Percentiles rank a stretch among this genome's conserved stretches.
These are phyloP conservation scores for Cassiopea andromeda DNA, from an alignment of 30 jellyfish, hydroid and myxozoan genomes.

Conservation along the genomic window DNA sequence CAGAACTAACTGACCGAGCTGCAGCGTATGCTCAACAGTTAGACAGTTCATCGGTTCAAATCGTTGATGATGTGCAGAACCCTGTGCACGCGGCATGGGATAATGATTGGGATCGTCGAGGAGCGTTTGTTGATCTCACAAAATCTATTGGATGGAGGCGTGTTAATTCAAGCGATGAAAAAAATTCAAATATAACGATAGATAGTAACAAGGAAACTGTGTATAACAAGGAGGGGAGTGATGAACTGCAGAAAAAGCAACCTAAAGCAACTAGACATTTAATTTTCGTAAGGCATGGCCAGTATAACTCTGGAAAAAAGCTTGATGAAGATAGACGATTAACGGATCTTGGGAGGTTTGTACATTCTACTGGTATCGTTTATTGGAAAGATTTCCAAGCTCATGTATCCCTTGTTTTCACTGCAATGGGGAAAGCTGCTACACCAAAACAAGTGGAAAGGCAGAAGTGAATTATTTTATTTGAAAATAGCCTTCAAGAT, in stretches of 20 bases:
- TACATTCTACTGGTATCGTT: neutral
- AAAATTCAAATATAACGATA: neutral
- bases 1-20: conserved; percentile 55
- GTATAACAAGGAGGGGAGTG: neutral
- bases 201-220: neutral
- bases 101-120: conserved; percentile 82
- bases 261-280: conserved; percentile 92
- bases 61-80: conserved; percentile 23
- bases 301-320: conserved; percentile 59
- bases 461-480: too few relatives aligned
- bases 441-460: too few relatives aligned
- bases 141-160: conserved; percentile 5
- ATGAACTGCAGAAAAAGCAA: neutral
- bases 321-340: conserved; percentile 69
- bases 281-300: conserved; percentile 92
- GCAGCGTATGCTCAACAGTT: conserved; percentile 49
- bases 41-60: conserved; percentile 39
- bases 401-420: too few relatives aligned
- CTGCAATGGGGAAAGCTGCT: too few relatives aligned
- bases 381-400: too few relatives aligned
- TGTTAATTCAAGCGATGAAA: conserved; percentile 14
- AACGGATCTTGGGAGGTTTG: conserved; percentile 93
- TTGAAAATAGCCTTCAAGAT: too few relatives aligned
- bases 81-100: conserved; percentile 70
- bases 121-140: conserved; percentile 2